Evolutionary conservation across 2,888 invertebrate genomes (phyloP), one percentile per base, ranked within the genome.

Genomic region (Anaspis maculata): DNA sequence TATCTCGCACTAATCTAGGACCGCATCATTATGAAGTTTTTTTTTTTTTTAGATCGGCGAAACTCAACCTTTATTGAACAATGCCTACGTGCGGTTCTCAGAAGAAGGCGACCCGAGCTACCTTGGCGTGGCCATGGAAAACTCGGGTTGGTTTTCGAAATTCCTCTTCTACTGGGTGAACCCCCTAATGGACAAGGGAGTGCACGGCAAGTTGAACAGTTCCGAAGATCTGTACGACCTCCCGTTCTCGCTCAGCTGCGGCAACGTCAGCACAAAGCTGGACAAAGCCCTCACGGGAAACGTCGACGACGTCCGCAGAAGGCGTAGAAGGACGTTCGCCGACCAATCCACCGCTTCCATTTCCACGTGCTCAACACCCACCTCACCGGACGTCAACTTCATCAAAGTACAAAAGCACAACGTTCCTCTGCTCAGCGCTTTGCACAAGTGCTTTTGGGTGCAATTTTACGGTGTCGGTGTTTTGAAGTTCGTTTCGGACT

Each of bases 151-250:
- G 55, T 53, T 80, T 2, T 88, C 90, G 0, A 78, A 77, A 55
- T 67, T 94, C n/a, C 64, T 82, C 13, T 90, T 95, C 61, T 71
- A 77, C 39, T 95, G 95, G 95, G 90, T 91, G 1, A 76, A 81
- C 43, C 85, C 87, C 2, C 64, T 95, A 34, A 81, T 95, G 63
- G 64, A 74, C 36, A 90, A 89, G 69, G 94, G 91, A 1, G 68
- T 78, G 10, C 72, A 76, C 21, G 80, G 82, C 3, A 75, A 79
- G 52, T 60, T 94, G 21, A 73, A 72, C 45, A 75, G 76, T 50
- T 68, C 83, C 1, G 89, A 90, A 52, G 90, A 90, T 62, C 66
- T 92, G 1, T 89, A 81, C 65, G 88, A 89, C 59, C 65, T 92
- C 32, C 92, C 87, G 0, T 69, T 72, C 13, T 66, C 72, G 27